Percentiles rank a stretch among this genome's conserved stretches.
Evolutionary conservation across 2,888 invertebrate species (phyloP).

Genomic region (Cantharis nigra): DNA sequence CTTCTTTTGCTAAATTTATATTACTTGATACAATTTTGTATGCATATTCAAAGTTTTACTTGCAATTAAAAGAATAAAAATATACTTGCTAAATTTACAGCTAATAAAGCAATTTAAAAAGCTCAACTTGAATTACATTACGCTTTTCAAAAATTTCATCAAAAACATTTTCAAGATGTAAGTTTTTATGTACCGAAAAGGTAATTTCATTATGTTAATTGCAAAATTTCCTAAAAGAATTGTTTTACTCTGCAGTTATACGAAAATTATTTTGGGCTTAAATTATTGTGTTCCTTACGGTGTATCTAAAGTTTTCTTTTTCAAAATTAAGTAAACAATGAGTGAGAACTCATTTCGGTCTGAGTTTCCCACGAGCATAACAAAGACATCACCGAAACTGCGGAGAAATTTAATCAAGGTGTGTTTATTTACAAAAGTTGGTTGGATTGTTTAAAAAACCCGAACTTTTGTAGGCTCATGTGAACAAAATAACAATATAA

Average conservation of each 20-base stretch:
- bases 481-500: background rate
- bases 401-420: conserved; percentile 35
- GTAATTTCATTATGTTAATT: background rate
- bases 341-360: conserved; percentile 36
- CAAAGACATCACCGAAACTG: conserved; percentile 33
- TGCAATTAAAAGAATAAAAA: background rate
- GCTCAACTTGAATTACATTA: background rate
- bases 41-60: conserved; percentile 1
- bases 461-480: background rate
- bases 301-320: conserved; percentile 17
- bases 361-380: conserved; percentile 36
- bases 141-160: background rate
- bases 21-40: background rate
- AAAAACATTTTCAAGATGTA: background rate
- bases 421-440: conserved; percentile 32
- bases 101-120: background rate
- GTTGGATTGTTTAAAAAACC: conserved; percentile 18
- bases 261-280: background rate
- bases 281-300: background rate
- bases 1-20: conserved; percentile 9
- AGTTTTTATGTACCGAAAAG: background rate
- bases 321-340: conserved; percentile 41
- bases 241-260: background rate
- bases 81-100: background rate
- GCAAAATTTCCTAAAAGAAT: background rate